A percentile compares a stretch with the other conserved stretches of the same genome.
phyloP scores from a whole-genome alignment of 2,888 invertebrate genomes.

The Drosophila mulleri region DNA sequence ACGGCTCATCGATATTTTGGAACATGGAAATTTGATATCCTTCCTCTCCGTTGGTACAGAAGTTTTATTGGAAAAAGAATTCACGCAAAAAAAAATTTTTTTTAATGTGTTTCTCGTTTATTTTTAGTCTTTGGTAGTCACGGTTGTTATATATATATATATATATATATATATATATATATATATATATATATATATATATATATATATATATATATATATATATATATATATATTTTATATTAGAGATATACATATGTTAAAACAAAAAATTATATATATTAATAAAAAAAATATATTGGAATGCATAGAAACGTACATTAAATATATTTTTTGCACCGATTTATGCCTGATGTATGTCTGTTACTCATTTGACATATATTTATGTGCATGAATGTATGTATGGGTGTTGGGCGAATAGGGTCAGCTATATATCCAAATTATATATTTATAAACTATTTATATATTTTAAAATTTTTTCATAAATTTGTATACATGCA shows the following conservation, averaged over 20 bases:
- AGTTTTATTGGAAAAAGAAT: conserved; percentile 55
- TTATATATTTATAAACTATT: background rate
- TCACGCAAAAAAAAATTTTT: conserved; percentile 30
- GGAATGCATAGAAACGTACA: too few relatives aligned
- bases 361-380: conserved; percentile 7
- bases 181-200: background rate
- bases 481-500: background rate
- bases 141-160: conserved; percentile 16
- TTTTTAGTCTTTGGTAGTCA: conserved; percentile 69
- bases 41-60: conserved; percentile 40
- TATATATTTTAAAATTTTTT: background rate
- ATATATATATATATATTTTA: background rate
- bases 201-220: conserved; percentile 1
- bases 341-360: too few relatives aligned
- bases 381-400: background rate
- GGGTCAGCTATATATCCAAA: background rate
- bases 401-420: background rate
- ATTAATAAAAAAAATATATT: too few relatives aligned
- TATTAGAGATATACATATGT: too few relatives aligned
- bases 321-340: too few relatives aligned
- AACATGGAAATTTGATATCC: conserved; percentile 69
- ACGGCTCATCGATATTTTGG: conserved; percentile 70
- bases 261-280: too few relatives aligned
- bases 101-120: conserved; percentile 59
- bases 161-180: conserved; percentile 1